Evolutionary conservation across 1,140 invertebrate genomes (phyloP).

Genomic region (Dufourea novaeangliae): DNA sequence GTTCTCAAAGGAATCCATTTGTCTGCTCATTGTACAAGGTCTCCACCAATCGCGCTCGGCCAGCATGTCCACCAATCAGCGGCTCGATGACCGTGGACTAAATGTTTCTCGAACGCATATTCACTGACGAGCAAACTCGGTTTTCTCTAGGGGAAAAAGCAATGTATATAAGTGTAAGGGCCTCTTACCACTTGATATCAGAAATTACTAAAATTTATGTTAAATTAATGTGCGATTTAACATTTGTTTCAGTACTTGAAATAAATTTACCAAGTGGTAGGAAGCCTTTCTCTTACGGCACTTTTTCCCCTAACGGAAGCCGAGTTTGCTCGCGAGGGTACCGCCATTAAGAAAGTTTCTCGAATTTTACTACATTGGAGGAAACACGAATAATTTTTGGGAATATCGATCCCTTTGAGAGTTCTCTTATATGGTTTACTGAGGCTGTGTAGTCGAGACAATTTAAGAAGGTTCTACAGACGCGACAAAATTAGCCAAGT

Average conservation of each 20-base stretch:
- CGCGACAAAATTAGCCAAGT: neutral
- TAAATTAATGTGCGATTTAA: too few relatives aligned
- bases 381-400: neutral
- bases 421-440: neutral
- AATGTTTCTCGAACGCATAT: conserved; percentile 16
- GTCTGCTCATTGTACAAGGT: neutral
- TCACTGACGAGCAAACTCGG: too few relatives aligned
- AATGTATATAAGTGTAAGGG: too few relatives aligned
- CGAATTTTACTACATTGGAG: neutral
- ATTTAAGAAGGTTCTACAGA: neutral
- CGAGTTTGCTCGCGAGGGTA: too few relatives aligned
- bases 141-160: too few relatives aligned
- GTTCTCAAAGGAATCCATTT: conserved; percentile 7
- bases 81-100: neutral
- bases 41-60: neutral
- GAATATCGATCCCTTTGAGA: neutral
- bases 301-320: too few relatives aligned
- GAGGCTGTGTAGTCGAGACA: neutral
- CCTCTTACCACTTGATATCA: too few relatives aligned
- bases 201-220: too few relatives aligned
- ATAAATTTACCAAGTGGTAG: too few relatives aligned
- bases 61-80: conserved; percentile 8
- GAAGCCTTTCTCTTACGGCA: too few relatives aligned
- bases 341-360: neutral
- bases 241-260: too few relatives aligned